Conservation (phyloP, 2,888 invertebrate genomes). For the Eilema griseolum region DNA sequence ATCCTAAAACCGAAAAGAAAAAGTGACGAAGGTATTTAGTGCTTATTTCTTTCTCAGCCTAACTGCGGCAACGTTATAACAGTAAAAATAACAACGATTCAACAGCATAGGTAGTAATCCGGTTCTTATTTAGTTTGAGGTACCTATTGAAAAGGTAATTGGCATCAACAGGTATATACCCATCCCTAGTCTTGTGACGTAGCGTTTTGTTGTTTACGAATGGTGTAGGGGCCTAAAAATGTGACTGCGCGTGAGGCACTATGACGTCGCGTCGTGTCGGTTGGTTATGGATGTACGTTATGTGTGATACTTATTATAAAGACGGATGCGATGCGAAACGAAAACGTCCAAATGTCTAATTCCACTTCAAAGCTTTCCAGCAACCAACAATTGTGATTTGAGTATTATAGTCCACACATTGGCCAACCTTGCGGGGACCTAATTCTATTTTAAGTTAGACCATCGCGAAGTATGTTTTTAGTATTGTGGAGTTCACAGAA, state of each 20-base stretch:
- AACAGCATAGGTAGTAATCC: conserved; percentile 14
- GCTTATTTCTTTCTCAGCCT: background rate
- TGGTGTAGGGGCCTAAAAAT: conserved; percentile 76
- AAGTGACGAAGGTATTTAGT: background rate
- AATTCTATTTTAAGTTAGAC: conserved; percentile 76
- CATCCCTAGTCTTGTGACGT: conserved; percentile 53
- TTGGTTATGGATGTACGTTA: conserved; percentile 65
- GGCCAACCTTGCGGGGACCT: conserved; percentile 66
- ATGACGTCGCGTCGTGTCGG: conserved; percentile 81
- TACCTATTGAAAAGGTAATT: conserved; percentile 36
- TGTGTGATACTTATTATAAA: conserved; percentile 60
- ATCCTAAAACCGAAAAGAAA: background rate
- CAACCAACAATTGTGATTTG: conserved; percentile 25
- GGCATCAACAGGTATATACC: conserved; percentile 50
- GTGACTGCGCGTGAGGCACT: conserved; percentile 63
- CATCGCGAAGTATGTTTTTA: conserved; percentile 78
- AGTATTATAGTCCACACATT: conserved; percentile 35
- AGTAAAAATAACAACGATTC: background rate
- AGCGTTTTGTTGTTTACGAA: conserved; percentile 61
- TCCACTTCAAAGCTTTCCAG: conserved; percentile 40
- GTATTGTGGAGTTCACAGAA: conserved; percentile 48
- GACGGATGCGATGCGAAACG: conserved; percentile 69
- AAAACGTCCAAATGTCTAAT: conserved; percentile 56
- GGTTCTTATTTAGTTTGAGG: conserved; percentile 9
- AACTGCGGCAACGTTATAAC: background rate